Evolutionary conservation across 2,113 vertebrate species (phyloP).

Genomic region (Glaucomys volans): DNA sequence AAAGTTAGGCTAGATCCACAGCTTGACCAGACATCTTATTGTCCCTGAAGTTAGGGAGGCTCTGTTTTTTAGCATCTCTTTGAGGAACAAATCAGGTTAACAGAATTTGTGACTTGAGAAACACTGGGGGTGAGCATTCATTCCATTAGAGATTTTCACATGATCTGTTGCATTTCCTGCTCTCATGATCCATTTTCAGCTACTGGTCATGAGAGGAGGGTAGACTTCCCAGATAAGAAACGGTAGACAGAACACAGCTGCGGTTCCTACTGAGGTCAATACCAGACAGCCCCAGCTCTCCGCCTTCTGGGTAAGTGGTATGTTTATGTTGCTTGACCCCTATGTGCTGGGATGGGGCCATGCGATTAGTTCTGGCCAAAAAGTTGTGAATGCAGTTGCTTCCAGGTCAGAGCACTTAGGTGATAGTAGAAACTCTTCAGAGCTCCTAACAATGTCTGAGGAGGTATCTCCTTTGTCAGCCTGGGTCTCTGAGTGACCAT

Average conservation of each 20-base stretch:
- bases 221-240: neutral
- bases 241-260: neutral
- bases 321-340: neutral
- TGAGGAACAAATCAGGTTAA: neutral
- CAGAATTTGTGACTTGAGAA: neutral
- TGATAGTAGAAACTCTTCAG: neutral
- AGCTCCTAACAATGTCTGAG: neutral
- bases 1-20: neutral
- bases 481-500: neutral
- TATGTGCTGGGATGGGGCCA: neutral
- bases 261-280: neutral
- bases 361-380: neutral
- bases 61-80: neutral
- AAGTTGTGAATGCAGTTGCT: neutral
- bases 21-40: too few species aligned
- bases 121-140: accelerated
- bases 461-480: neutral
- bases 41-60: neutral
- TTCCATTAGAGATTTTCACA: neutral
- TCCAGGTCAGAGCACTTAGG: neutral
- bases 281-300: neutral
- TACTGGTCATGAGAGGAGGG: neutral
- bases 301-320: neutral
- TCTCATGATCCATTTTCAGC: neutral
- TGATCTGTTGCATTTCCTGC: neutral